A percentile compares a stretch with the other conserved stretches of the same genome.
Evolutionary conservation across 1,140 invertebrate genomes (phyloP).

Genomic region (Goniozus legneri): DNA sequence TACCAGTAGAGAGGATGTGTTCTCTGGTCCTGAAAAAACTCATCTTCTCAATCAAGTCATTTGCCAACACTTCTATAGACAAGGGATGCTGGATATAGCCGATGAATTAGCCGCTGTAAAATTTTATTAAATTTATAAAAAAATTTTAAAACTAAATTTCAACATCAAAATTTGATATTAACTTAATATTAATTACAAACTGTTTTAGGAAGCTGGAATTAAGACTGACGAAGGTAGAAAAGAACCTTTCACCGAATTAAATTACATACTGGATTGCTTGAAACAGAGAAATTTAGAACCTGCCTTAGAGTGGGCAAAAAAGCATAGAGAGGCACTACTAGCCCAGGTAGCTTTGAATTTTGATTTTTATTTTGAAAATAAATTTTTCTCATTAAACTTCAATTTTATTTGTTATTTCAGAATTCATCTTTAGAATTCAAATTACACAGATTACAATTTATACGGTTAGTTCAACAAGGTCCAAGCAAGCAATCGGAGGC

Average conservation of each 20-base stretch:
- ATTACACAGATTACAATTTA: slow-evolving; percentile 73
- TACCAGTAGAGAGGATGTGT: slow-evolving; percentile 81
- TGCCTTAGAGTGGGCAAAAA: slow-evolving; percentile 75
- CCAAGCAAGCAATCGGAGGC: slow-evolving; percentile 67
- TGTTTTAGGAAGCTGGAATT: slow-evolving; percentile 68
- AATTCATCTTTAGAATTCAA: slow-evolving; percentile 84
- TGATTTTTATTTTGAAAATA: slow-evolving; percentile 3
- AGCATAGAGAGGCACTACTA: slow-evolving; percentile 62
- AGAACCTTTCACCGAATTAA: slow-evolving; percentile 82
- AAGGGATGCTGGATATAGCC: slow-evolving; percentile 87
- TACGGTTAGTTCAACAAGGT: slow-evolving; percentile 69
- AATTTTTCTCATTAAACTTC: too few relatives aligned
- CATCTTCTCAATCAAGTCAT: slow-evolving; percentile 91
- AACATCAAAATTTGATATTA: neutral
- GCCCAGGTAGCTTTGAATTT: slow-evolving; percentile 50
- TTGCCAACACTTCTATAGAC: slow-evolving; percentile 92
- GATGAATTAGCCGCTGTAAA: slow-evolving; percentile 70
- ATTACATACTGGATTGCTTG: slow-evolving; percentile 78
- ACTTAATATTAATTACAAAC: neutral
- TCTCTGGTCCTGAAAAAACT: slow-evolving; percentile 74
- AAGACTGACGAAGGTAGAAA: slow-evolving; percentile 67
- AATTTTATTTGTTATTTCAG: slow-evolving; percentile 38
- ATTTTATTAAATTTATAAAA: slow-evolving; percentile 11
- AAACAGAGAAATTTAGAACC: slow-evolving; percentile 75
- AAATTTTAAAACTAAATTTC: neutral